Base-by-base conservation (phyloP, 2,888 invertebrate species). In the Ceriagrion tenellum region DNA sequence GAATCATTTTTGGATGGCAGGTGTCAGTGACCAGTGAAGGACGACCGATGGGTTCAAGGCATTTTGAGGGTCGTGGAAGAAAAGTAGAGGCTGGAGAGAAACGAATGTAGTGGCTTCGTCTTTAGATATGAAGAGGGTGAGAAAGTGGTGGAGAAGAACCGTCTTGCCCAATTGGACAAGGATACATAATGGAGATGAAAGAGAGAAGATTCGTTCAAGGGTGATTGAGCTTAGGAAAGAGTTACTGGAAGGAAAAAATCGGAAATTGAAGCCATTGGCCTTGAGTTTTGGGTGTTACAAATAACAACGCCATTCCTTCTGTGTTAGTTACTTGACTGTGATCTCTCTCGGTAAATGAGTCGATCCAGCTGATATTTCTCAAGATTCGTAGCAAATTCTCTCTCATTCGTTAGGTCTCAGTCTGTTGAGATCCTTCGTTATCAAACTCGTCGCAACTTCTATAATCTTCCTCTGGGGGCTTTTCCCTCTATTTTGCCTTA, bases 11-110 rank as follows among this genome's bases (percentile, higher is more conserved):
- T 35, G 35, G 35, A 18, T 16, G 81, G 81, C 81, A 81, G 81
- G 81, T 81, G 81, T 81, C 81, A 81, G 81, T 81, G 81, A 81
- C 81, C 81, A 81, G 81, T 30, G 81, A 81, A 35, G 81, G 81
- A 81, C 35, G 35, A 18, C 35, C 16, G 30, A 35, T 81, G 81
- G 30, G 81, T 81, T 23, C 81, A 81, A 35, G 81, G 35, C 23
- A n/a, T 35, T 81, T 16, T 30, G 35, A 35, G 35, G 26, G 81
- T 35, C 13, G 35, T 13, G 81, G 35, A 81, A 81, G 81, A 81
- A 81, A 81, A 81, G 81, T 81, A 81, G 35, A 81, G 81, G 81
- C n/a, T n/a, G n/a, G 81, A 13, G 81, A 81, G 81, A 30, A n/a
- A 35, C 35, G 35, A 81, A n/a, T 12, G 35, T 35, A 81, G 18